Conservation (phyloP, 2,888 invertebrate genomes). For the Hirtodrosophila trivittata region DNA sequence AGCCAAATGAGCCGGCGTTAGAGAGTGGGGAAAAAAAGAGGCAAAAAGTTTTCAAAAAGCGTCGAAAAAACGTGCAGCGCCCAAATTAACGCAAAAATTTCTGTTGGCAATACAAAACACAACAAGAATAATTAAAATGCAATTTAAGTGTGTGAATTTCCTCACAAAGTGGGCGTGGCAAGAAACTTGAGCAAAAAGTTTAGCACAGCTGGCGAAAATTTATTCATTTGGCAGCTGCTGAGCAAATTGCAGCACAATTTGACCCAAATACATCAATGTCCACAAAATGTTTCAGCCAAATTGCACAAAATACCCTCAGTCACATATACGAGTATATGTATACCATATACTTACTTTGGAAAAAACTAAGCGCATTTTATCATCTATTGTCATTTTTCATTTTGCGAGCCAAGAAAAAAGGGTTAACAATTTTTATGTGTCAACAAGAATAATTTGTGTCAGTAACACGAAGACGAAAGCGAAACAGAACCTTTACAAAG, state of each 20-base stretch:
- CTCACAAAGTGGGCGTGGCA: constrained; percentile 8
- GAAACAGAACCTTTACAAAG: constrained; percentile 48
- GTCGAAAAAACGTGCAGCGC: constrained; percentile 58
- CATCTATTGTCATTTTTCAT: constrained; percentile 72
- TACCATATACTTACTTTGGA: background rate
- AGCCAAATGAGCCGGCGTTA: constrained; percentile 56
- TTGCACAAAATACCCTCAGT: constrained; percentile 18
- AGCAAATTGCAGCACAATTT: constrained; percentile 43
- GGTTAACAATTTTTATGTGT: constrained; percentile 74
- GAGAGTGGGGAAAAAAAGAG: background rate
- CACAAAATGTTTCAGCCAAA: constrained; percentile 41
- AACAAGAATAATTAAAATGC: constrained; percentile 59
- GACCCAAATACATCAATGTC: constrained; percentile 72
- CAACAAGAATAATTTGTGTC: constrained; percentile 77
- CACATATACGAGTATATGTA: constrained; percentile 8
- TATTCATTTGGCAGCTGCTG: constrained; percentile 25
- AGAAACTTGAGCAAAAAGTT: constrained; percentile 2
- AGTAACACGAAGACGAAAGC: constrained; percentile 43
- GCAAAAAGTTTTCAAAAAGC: constrained; percentile 36
- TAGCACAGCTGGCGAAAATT: constrained; percentile 12
- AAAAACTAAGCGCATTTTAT: constrained; percentile 56
- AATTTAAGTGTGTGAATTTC: constrained; percentile 57
- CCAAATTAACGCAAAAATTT: constrained; percentile 56
- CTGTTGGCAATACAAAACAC: constrained; percentile 42
- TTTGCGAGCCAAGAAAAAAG: constrained; percentile 46